Conservation (phyloP, 2,888 invertebrate genomes). For the Mythimna impura region DNA sequence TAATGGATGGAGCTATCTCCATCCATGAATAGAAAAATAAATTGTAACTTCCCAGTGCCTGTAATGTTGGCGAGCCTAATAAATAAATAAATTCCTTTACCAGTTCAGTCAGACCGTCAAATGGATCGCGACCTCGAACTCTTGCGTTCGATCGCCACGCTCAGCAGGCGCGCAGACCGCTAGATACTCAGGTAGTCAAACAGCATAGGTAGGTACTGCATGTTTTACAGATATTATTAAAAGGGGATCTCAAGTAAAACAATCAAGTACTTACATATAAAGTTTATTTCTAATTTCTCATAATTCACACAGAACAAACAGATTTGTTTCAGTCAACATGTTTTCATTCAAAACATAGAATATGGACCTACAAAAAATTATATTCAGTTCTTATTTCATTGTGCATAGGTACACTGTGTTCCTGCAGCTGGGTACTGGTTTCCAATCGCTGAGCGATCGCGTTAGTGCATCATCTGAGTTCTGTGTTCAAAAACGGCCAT, state of each 20-base stretch:
- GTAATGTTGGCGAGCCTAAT: no score
- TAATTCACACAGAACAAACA: conserved; percentile 10
- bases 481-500: not conserved
- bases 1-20: no score
- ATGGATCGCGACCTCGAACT: no score
- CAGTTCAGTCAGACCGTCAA: no score
- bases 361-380: not conserved
- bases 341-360: conserved; percentile 3
- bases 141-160: not conserved
- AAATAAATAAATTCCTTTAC: no score
- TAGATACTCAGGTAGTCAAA: not conserved
- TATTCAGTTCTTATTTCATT: not conserved
- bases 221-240: not conserved
- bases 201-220: not conserved
- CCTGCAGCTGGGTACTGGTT: not conserved
- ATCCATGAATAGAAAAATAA: no score
- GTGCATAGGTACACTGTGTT: not conserved
- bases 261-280: not conserved
- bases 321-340: conserved; percentile 10
- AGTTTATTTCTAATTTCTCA: conserved; percentile 13
- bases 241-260: conserved; percentile 12
- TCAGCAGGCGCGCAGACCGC: not conserved
- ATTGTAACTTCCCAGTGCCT: no score
- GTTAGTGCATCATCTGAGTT: not conserved
- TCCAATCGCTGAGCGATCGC: no score